Percentiles rank a stretch among this genome's conserved stretches.
Evolutionary conservation across 1,140 invertebrate species (phyloP).

Genomic region (Arion vulgaris): DNA sequence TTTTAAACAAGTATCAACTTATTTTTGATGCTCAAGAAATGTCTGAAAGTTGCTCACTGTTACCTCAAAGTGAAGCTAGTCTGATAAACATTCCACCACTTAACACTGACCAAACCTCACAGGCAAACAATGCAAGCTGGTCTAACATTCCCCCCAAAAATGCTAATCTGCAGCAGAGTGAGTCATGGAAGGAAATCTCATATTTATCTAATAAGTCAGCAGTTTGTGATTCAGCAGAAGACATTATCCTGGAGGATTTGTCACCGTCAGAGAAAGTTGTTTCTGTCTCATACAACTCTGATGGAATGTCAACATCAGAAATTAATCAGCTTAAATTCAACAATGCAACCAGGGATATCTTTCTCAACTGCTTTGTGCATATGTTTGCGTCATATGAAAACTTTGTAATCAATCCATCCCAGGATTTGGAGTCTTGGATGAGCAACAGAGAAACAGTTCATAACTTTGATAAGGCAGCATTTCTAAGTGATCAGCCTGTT

Average conservation of each 20-base stretch:
- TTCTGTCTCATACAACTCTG: constrained; percentile 32
- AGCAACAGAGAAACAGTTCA: constrained; percentile 88
- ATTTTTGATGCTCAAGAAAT: constrained; percentile 49
- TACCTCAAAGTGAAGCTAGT: constrained; percentile 42
- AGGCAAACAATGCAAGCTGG: constrained; percentile 50
- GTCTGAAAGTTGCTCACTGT: constrained; percentile 44
- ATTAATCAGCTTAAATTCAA: constrained; percentile 85
- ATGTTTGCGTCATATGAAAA: constrained; percentile 96
- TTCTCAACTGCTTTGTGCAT: constrained; percentile 95
- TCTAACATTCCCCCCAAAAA: constrained; percentile 60
- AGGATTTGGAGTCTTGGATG: constrained; percentile 92
- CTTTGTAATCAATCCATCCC: constrained; percentile 90
- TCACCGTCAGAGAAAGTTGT: constrained; percentile 73
- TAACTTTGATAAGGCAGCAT: constrained; percentile 98
- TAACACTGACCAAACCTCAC: not conserved
- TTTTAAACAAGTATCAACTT: constrained; percentile 81
- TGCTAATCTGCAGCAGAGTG: constrained; percentile 75
- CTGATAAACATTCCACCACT: constrained; percentile 26
- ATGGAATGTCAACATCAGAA: constrained; percentile 73
- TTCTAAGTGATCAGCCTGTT: constrained; percentile 97
- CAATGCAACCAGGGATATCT: constrained; percentile 92
- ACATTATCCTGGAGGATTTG: constrained; percentile 59
- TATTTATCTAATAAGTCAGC: constrained; percentile 84
- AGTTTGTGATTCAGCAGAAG: constrained; percentile 70
- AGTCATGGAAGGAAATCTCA: constrained; percentile 84